Evolutionary conservation across 2,797 vertebrate genomes (phyloP), one percentile per base, ranked within the genome.

Genomic region (Enteromius unitaeniatus): DNA sequence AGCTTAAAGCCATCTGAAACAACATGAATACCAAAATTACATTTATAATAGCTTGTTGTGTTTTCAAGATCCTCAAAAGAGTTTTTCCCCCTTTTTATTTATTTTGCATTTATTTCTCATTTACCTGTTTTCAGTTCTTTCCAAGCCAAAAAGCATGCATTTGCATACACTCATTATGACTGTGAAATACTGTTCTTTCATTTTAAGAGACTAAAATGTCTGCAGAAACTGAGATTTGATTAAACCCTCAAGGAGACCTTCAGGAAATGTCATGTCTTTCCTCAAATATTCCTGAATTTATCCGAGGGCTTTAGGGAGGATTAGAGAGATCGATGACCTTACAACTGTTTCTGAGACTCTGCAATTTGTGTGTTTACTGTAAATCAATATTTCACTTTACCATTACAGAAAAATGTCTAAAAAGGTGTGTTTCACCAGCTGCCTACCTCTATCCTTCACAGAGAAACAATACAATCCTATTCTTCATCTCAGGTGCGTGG

Each of bases 331-430:
- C 62, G 51, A 60, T 83, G 13, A 62, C 77, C 77, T 64, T 37
- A 60, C 69, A 47, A 6, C 40, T 42, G 68, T 47, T 51, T 64
- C 34, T 85, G 68, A 40, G 51, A 79, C 81, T 85, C 79, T 72
- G 68, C 47, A 13, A 28, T 45, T 80, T 47, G 47, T 72, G n/a
- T 82, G 79, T 76, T 82, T 82, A n/a, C 45, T 79, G 74, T 73
- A 84, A 85, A 90, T 92, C 89, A 86, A 88, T 87, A 84, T 47
- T 74, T 58, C 53, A 60, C 84, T 87, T 72, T 86, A 83, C 85
- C 31, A 82, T 85, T 75, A 75, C 3, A 37, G 47, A 62, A 69
- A 34, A 23, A 75, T 65, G 26, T 45, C 21, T 45, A 15, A 69
- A 70, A 84, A 85, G 86, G 86, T 60, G 26, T 11, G 42, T 78